Evolutionary conservation across 2,113 vertebrate species (phyloP).

Genomic region (Macrotus californicus): DNA sequence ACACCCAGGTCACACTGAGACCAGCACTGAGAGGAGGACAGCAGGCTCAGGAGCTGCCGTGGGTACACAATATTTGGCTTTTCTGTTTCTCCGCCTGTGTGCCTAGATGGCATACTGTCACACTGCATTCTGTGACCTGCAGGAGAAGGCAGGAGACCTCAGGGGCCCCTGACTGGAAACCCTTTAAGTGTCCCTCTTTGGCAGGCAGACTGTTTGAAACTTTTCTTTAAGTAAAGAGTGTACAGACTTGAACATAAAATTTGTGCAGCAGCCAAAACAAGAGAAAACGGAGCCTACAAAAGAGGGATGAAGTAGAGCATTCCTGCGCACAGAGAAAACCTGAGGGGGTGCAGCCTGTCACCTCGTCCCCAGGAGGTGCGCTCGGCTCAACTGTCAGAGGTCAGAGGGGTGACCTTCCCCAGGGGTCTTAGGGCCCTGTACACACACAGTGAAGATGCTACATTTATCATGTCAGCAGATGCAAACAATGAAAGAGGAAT

Average conservation of each 20-base stretch:
- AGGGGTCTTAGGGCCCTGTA: no score
- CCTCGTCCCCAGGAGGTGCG: neutral
- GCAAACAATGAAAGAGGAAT: neutral
- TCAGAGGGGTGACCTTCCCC: no score
- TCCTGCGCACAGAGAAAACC: fast-evolving
- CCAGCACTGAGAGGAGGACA: neutral
- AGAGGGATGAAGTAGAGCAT: neutral
- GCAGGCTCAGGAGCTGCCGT: neutral
- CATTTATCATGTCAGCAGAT: neutral
- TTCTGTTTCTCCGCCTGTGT: no score
- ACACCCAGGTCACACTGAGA: neutral
- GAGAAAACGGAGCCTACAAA: neutral
- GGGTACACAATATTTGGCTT: neutral
- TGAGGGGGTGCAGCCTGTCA: neutral
- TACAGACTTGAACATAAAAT: constrained; percentile 52
- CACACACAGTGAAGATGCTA: neutral
- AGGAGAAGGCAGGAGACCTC: neutral
- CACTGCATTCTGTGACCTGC: neutral
- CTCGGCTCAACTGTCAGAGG: neutral
- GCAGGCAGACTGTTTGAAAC: neutral
- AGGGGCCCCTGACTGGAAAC: neutral
- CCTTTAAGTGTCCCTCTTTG: neutral
- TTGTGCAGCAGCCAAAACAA: constrained; percentile 35
- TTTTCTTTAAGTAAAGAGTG: constrained; percentile 32
- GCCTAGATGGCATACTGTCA: no score